Percentiles rank a stretch among this genome's conserved stretches.
Evolutionary conservation across 2,797 vertebrate genomes (phyloP).

Genomic region (Morelia viridis): DNA sequence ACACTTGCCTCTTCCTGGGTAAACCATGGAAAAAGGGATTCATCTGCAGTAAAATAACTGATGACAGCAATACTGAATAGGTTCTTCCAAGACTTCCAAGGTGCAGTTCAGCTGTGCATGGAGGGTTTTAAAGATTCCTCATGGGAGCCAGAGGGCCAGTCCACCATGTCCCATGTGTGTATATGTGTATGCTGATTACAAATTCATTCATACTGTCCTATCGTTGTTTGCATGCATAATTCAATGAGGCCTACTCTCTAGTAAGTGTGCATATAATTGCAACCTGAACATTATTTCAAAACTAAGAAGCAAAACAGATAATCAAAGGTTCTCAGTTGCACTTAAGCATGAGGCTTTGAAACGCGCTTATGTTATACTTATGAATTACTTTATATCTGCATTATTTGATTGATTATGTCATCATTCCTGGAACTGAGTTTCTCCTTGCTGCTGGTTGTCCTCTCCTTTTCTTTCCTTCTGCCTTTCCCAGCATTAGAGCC

Average conservation of each 20-base stretch:
- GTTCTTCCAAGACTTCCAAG: not conserved
- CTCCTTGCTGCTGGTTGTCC: not conserved
- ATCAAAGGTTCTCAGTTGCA: conserved; percentile 38
- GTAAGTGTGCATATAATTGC: not conserved
- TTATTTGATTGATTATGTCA: not conserved
- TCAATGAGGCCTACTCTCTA: not conserved
- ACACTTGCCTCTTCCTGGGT: not conserved
- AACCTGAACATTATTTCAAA: conserved; percentile 19
- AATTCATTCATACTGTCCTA: not conserved
- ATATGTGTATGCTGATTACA: not conserved
- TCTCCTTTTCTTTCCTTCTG: not conserved
- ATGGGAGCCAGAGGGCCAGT: not conserved
- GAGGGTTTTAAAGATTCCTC: not conserved
- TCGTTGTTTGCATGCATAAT: not conserved
- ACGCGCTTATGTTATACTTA: conserved; percentile 24
- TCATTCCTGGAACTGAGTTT: not conserved
- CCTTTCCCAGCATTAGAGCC: not conserved
- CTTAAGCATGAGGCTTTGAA: conserved; percentile 48
- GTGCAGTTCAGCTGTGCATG: not conserved
- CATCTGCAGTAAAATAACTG: not conserved
- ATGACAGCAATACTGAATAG: not conserved
- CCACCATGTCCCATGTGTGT: not conserved
- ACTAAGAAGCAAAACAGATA: conserved; percentile 14
- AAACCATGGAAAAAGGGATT: not conserved
- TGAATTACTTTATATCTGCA: not conserved